These are phyloP conservation scores for Melanophora roralis DNA, from an alignment of 2,888 invertebrate genomes.

Conservation along the genomic window DNA sequence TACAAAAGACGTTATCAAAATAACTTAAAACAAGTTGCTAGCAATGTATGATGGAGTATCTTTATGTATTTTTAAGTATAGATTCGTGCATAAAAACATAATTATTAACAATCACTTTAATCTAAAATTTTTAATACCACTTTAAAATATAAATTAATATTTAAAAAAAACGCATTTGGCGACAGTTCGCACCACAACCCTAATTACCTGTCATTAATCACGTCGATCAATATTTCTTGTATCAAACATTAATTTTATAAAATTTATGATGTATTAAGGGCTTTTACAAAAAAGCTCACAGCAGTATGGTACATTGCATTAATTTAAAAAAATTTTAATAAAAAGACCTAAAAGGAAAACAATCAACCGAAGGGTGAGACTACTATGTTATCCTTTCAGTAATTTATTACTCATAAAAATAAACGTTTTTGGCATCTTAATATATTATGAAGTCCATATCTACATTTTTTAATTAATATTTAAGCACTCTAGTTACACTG, in stretches of 20 bases:
- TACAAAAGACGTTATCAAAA: neutral
- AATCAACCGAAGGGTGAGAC: slow-evolving; percentile 39
- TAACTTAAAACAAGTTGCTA: neutral
- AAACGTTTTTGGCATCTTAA: slow-evolving; percentile 30
- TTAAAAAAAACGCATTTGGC: slow-evolving; percentile 41
- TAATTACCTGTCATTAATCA: slow-evolving; percentile 64
- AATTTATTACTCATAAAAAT: slow-evolving; percentile 54
- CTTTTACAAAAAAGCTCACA: too few relatives aligned
- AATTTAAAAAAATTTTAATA: slow-evolving; percentile 46
- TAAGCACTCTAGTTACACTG: slow-evolving; percentile 68
- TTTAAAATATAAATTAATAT: neutral
- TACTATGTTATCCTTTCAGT: slow-evolving; percentile 55
- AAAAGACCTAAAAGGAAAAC: neutral
- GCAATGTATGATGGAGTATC: neutral
- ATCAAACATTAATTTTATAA: slow-evolving; percentile 61
- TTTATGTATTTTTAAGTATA: slow-evolving; percentile 4
- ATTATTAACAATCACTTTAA: slow-evolving; percentile 11
- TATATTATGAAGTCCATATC: slow-evolving; percentile 32
- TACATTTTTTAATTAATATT: slow-evolving; percentile 72
- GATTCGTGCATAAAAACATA: neutral
- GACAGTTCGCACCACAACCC: slow-evolving; percentile 60
- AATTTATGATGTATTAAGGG: too few relatives aligned
- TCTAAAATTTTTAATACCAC: slow-evolving; percentile 8
- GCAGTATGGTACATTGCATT: slow-evolving; percentile 60
- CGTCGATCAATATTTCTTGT: slow-evolving; percentile 62